Evolutionary conservation across 2,113 vertebrate genomes (phyloP), one percentile per base, ranked within the genome.

Genomic region (Campylomormyrus numenius): DNA sequence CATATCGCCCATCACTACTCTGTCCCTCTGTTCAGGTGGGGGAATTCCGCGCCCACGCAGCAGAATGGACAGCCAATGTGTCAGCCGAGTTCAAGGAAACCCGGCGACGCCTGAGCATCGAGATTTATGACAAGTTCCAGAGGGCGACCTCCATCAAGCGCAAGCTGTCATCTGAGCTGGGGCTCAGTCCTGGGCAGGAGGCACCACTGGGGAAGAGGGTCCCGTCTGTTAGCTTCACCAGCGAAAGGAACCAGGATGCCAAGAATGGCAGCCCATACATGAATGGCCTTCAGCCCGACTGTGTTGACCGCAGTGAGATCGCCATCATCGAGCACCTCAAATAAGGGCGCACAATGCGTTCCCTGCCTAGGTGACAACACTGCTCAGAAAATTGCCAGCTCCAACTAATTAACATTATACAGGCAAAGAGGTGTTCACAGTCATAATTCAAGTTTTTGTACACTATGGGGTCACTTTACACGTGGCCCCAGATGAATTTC

Each of bases 41-140:
- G 4, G 98, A 97, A 92, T 97, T 99, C 92, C 95, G 98, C 92
- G 98, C 98, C 42, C 98, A 99, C 0, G 98, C 98, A 2, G 98
- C 97, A 0, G 98, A 99, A 94, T 99, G 98, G 98, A 98, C 98
- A 8, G 98, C 98, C 74, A 99, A 98, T 0, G 98, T 99, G 88
- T 97, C 97, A 0, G 98, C 98, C 0, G 98, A 99, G 92, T 97
- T 99, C 93, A 97, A 98, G 92, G 98, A 98, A 93, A 99, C 98
- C 0, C 94, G 98, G 5, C 94, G 98, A 84, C 96, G 98, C 48
- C 95, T 99, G 92, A 99, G 98, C 0, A 97, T 99, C 85, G 98
- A 99, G 94, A 98, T 98, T 87, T 97, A 98, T 0, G 98, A 99
- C 95, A 99, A 99, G 93, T 97, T 99, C 50, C 98, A 99, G 94